Conservation (phyloP, 2,113 vertebrate species). For the Casuarius casuarius region DNA sequence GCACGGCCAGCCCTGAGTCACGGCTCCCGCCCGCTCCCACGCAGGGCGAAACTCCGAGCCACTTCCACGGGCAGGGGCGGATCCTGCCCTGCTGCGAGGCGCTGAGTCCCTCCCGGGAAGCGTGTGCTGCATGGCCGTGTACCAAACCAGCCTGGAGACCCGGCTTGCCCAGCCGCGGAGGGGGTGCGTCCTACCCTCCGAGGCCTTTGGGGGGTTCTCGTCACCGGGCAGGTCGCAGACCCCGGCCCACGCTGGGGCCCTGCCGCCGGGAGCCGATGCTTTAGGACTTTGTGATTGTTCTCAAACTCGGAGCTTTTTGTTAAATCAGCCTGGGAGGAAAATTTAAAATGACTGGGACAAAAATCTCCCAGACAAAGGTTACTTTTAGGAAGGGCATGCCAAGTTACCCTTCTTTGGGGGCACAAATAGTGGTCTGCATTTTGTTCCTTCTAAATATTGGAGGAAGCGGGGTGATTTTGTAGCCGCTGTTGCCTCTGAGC, state of each 20-base stretch:
- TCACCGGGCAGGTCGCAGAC: neutral
- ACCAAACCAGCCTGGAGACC: rapidly evolving
- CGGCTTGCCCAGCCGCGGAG: neutral
- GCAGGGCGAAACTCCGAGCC: neutral
- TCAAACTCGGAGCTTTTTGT: neutral
- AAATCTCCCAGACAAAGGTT: neutral
- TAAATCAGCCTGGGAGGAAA: neutral
- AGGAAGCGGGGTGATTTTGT: neutral
- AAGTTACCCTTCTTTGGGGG: neutral
- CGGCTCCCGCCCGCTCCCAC: neutral
- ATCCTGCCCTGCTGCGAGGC: rapidly evolving
- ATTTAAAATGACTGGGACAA: neutral
- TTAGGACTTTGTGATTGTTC: neutral
- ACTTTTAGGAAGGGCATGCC: neutral
- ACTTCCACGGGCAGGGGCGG: neutral
- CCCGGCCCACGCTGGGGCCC: rapidly evolving
- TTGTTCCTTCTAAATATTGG: neutral
- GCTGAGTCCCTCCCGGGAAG: neutral
- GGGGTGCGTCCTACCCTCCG: neutral
- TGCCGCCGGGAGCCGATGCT: neutral
- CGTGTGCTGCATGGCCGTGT: neutral
- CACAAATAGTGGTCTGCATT: rapidly evolving
- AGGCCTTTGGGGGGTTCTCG: too few species aligned
- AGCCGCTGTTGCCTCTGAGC: rapidly evolving
- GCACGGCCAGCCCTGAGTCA: neutral